Conservation (phyloP, 1,140 invertebrate genomes). For the Meteorus sp. region DNA sequence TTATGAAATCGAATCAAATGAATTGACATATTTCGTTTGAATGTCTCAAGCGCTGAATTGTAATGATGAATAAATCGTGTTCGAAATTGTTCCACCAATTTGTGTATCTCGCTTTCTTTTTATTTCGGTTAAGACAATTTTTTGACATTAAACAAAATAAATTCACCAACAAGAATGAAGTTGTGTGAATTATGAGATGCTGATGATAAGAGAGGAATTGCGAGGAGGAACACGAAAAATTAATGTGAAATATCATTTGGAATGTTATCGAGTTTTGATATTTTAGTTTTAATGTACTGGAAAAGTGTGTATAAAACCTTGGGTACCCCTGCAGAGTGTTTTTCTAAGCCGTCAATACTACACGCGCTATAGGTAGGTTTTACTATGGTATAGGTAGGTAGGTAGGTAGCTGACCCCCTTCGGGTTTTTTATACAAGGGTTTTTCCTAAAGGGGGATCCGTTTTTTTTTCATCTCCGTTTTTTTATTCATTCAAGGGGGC, state of each 20-base stretch:
- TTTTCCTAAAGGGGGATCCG: constrained; percentile 48
- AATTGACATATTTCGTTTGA: too few relatives aligned
- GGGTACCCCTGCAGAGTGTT: constrained; percentile 4
- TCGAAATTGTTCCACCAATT: too few relatives aligned
- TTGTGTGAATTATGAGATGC: too few relatives aligned
- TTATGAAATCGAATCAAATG: too few relatives aligned
- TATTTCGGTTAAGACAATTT: too few relatives aligned
- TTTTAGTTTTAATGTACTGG: constrained; percentile 3
- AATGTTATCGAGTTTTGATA: neutral
- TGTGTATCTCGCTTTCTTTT: too few relatives aligned
- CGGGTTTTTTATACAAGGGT: constrained; percentile 55
- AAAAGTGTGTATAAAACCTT: constrained; percentile 10
- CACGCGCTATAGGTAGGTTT: neutral
- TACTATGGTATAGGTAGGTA: constrained; percentile 5
- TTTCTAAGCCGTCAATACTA: constrained; percentile 2
- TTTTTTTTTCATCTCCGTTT: too few relatives aligned
- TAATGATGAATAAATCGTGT: too few relatives aligned
- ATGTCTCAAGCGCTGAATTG: too few relatives aligned
- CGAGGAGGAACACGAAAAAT: constrained; percentile 7
- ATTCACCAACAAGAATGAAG: too few relatives aligned
- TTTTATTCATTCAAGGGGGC: constrained; percentile 47
- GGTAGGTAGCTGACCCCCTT: constrained; percentile 52
- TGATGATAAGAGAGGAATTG: too few relatives aligned
- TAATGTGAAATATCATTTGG: neutral
- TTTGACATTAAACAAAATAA: too few relatives aligned